Base-by-base conservation (phyloP, 2,888 invertebrate species). In the Argynnis bischoffii region DNA sequence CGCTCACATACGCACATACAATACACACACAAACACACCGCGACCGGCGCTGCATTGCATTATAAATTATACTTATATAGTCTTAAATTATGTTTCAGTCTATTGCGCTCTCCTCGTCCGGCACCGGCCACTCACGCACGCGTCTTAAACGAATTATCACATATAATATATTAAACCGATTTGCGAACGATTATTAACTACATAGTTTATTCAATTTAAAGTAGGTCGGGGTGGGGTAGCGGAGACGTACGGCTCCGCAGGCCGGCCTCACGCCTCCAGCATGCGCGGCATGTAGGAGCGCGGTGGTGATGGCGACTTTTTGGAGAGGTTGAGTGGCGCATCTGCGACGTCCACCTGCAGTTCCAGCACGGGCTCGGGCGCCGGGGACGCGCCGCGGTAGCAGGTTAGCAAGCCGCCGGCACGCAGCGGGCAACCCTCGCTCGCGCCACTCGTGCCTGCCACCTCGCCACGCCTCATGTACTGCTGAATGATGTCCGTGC, bases 401-500 rank as follows among this genome's bases (percentile, higher is more conserved):
- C 88, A 88, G 57, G 85, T 72, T 59, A 86, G 82, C 74, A 82
- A 82, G 14, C 76, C 83, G 76, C 87, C 87, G 77, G 83, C 80
- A 77, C 89, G 90, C 82, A 87, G 79, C 72, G 90, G 88, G 81
- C 90, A 89, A 69, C 78, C 81, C 88, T 78, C 94, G 89, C 75
- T 69, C 71, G 93, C 90, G 71, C 93, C 92, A 1, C 93, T 91
- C 6, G 93, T 92, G 0, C 91, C 87, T 67, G 88, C 85, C 11
- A 92, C 87, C 77, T 96, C 96, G 3, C 95, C 95, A 70, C 97
- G 94, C 95, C 98, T 97, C 86, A 98, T 97, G 88, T 97, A 97
- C 85, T 96, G 97, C 89, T 98, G 98, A 83, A 98, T 97, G 81
- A 98, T 96, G 88, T 98, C 98, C 48, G 97, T 97, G 81, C 97